Evolutionary conservation across 2,888 invertebrate species (phyloP).

Genomic region (Drosophila formosana): DNA sequence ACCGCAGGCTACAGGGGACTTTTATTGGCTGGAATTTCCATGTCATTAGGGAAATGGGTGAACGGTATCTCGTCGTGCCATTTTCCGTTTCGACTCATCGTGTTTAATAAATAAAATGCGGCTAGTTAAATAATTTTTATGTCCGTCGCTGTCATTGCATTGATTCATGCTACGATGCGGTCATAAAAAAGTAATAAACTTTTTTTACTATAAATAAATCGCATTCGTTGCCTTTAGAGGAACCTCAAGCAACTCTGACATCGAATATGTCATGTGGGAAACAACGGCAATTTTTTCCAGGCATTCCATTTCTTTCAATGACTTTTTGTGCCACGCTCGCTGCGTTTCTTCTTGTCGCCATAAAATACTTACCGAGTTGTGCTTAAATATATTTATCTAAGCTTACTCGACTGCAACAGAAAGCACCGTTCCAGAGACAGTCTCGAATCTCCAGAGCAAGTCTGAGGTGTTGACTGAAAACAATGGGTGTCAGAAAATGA

Average conservation of each 20-base stretch:
- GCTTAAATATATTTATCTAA: constrained; percentile 55
- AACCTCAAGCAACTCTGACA: neutral
- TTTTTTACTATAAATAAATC: constrained; percentile 43
- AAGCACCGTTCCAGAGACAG: constrained; percentile 53
- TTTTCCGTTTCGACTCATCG: neutral
- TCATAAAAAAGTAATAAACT: constrained; percentile 37
- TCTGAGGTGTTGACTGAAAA: constrained; percentile 39
- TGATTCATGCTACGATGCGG: constrained; percentile 40
- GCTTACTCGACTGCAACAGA: constrained; percentile 62
- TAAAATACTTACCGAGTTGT: constrained; percentile 28
- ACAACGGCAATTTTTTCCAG: constrained; percentile 41
- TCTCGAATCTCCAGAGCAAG: constrained; percentile 10
- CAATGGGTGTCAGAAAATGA: constrained; percentile 57
- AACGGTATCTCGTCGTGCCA: constrained; percentile 22
- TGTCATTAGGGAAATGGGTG: constrained; percentile 6
- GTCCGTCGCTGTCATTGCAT: constrained; percentile 30
- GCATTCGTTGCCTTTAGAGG: constrained; percentile 1
- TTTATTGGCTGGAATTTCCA: neutral
- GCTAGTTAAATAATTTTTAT: constrained; percentile 32
- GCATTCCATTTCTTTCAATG: constrained; percentile 36
- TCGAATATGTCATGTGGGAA: constrained; percentile 39
- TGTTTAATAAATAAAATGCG: constrained; percentile 25
- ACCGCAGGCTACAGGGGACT: neutral
- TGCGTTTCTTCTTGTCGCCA: constrained; percentile 46
- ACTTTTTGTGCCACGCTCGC: constrained; percentile 31